Conservation (phyloP, 2,113 vertebrate species). For the Erythrocebus patas region DNA sequence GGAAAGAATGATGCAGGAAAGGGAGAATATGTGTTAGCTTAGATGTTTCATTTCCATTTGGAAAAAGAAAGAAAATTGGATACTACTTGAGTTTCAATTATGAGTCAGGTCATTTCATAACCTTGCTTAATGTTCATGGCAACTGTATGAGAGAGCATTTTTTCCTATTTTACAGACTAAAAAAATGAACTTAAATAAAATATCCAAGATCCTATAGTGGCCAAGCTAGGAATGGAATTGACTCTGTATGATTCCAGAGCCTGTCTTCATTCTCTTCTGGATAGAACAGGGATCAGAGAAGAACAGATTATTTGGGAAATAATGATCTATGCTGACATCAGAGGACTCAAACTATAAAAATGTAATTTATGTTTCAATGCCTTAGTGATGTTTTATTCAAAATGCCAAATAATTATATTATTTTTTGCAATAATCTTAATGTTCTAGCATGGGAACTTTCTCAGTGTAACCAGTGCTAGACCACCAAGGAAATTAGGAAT, state of each 20-base stretch:
- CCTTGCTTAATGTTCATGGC: background rate
- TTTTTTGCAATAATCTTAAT: background rate
- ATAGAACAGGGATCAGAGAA: background rate
- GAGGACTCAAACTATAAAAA: background rate
- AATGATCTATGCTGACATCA: background rate
- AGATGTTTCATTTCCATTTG: background rate
- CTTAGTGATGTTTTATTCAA: background rate
- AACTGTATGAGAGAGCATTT: background rate
- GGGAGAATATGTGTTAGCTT: background rate
- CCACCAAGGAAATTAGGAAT: background rate
- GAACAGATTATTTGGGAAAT: background rate
- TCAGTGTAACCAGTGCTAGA: background rate
- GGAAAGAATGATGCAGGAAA: background rate
- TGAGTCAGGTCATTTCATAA: background rate
- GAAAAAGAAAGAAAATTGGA: background rate
- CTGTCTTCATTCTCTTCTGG: background rate
- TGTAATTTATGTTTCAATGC: background rate
- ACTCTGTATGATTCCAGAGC: background rate
- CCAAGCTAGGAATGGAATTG: background rate
- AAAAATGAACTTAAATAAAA: constrained; percentile 1
- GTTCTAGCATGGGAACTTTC: background rate
- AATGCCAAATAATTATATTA: background rate
- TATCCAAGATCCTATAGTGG: background rate
- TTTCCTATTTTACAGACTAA: background rate
- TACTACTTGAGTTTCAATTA: background rate